Evolutionary conservation across 2,113 vertebrate species (phyloP), one percentile per base, ranked within the genome.

Genomic region (Monopterus albus): DNA sequence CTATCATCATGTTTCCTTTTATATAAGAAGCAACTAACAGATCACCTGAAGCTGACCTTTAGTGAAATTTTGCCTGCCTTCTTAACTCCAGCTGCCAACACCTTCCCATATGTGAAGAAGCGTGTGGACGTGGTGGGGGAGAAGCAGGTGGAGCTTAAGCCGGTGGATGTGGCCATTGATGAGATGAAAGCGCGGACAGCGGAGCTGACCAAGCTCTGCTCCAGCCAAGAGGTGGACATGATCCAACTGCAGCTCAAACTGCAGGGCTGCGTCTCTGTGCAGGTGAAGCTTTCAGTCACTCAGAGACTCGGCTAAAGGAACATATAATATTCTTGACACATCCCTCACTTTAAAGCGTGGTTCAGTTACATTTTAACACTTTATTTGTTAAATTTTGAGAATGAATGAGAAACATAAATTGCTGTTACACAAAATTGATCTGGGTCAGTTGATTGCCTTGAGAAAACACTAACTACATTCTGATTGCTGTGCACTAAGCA

Each of bases 231-330:
- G 0, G 95, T 98, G 49, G 96, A 99, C 90, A 99, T 98, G 97
- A 99, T 98, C 84, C 96, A 98, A 59, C 94, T 99, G 53, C 98
- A 99, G 76, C 95, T 99, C 58, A 98, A 98, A 59, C 65, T 99
- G 55, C 97, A 99, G 79, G 96, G 98, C 83, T 97, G 97, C 9
- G 97, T 99, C 62, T 98, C 96, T 1, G 97, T 98, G 73, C 97
- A 99, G 95, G 97, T 99, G 36, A 63, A 20, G 18, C 6, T 8
- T 10, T 7, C 12, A 5, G 29, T n/a, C 23, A 0, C 55, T 11
- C 10, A 18, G 6, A 12, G n/a, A n/a, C n/a, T n/a, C n/a, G n/a
- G n/a, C n/a, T n/a, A n/a, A n/a, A n/a, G n/a, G n/a, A n/a, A n/a
- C n/a, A n/a, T n/a, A n/a, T n/a, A n/a, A n/a, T n/a, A n/a, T n/a